Evolutionary conservation across 2,113 vertebrate species (phyloP).

Genomic region (Tenrec ecaudatus): DNA sequence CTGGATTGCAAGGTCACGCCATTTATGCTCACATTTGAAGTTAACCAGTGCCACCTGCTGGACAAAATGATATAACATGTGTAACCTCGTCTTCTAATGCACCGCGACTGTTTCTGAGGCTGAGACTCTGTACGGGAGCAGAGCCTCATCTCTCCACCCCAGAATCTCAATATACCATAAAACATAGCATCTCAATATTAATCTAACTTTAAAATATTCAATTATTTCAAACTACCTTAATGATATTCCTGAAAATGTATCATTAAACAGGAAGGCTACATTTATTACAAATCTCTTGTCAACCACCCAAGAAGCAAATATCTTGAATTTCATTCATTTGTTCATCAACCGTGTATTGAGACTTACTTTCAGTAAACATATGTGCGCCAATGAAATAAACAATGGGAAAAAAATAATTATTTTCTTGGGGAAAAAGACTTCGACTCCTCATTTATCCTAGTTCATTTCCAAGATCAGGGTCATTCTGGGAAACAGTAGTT

Average conservation of each 20-base stretch:
- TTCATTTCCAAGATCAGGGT: not conserved
- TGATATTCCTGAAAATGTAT: not conserved
- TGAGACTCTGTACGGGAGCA: no score
- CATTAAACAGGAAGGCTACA: not conserved
- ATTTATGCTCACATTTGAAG: not conserved
- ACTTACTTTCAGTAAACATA: not conserved
- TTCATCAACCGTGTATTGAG: not conserved
- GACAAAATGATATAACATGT: not conserved
- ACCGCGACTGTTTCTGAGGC: not conserved
- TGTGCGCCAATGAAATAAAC: not conserved
- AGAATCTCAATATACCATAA: not conserved
- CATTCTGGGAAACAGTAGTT: not conserved
- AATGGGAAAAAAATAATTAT: not conserved
- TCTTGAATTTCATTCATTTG: not conserved
- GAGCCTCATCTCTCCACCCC: no score
- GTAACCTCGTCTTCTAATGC: not conserved
- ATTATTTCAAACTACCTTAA: not conserved
- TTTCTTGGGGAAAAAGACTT: not conserved
- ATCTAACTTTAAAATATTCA: conserved; percentile 9
- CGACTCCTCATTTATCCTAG: not conserved
- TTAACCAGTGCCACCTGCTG: conserved; percentile 71
- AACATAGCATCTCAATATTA: conserved; percentile 6
- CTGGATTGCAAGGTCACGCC: not conserved
- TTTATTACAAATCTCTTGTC: not conserved
- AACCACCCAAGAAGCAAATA: conserved; percentile 3